phyloP scores from a whole-genome alignment of 2,888 invertebrate species.

The Antitype chi region DNA sequence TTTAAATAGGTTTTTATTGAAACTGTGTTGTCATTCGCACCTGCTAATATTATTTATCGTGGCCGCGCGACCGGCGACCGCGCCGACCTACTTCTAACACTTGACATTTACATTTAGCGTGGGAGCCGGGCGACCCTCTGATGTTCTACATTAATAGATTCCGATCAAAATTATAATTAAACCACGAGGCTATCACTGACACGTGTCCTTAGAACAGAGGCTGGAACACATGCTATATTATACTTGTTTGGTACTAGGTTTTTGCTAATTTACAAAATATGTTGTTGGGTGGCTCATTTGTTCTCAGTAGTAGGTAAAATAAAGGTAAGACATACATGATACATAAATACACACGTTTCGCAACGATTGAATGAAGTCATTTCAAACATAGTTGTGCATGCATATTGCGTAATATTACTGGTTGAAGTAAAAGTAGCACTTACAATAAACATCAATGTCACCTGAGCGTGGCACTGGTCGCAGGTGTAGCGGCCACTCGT shows the following conservation, averaged over 20 bases:
- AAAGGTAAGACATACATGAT: background rate
- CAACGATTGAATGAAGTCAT: slow-evolving; percentile 1
- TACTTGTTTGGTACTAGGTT: background rate
- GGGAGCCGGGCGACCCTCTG: slow-evolving; percentile 26
- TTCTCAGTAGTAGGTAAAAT: background rate
- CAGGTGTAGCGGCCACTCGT: too few species aligned
- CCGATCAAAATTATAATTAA: slow-evolving; percentile 45
- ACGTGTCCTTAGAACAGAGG: slow-evolving; percentile 8
- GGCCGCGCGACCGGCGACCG: background rate
- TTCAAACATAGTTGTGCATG: background rate
- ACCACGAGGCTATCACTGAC: slow-evolving; percentile 14
- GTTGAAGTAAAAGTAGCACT: slow-evolving; percentile 3
- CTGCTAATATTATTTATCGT: background rate
- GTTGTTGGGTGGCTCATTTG: too few species aligned
- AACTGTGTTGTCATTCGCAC: background rate
- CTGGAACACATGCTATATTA: background rate
- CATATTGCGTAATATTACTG: background rate
- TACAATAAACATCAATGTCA: background rate
- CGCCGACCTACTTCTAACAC: slow-evolving; percentile 47
- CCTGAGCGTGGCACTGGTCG: too few species aligned
- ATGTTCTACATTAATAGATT: slow-evolving; percentile 39
- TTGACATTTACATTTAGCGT: slow-evolving; percentile 55
- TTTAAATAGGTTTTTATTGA: background rate
- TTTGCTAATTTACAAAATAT: background rate
- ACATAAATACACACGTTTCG: background rate